A percentile compares a stretch with the other conserved stretches of the same genome.
These are phyloP conservation scores for Dioctria linearis DNA, from an alignment of 2,888 invertebrate genomes.

Conservation along the genomic window DNA sequence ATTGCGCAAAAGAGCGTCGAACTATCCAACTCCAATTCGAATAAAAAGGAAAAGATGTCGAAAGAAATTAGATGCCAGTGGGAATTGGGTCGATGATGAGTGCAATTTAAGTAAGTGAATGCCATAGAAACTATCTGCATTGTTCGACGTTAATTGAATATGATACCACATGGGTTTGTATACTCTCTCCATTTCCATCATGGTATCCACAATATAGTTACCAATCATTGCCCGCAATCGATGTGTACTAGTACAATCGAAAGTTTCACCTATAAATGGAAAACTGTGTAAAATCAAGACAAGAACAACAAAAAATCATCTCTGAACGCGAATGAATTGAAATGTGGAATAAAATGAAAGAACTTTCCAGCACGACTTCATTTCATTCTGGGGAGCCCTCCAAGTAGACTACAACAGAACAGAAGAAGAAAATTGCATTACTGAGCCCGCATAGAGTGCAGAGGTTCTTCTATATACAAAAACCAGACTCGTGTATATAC, in stretches of 20 bases:
- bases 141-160: constrained; percentile 5
- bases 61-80: constrained; percentile 9
- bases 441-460: neutral
- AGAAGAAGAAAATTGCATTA: neutral
- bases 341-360: neutral
- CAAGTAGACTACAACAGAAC: neutral
- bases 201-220: no score
- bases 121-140: neutral
- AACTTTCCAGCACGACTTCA: neutral
- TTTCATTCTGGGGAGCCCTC: neutral
- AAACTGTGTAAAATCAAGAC: constrained; percentile 9
- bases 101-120: neutral
- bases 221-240: neutral
- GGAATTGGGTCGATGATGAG: constrained; percentile 10
- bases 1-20: neutral
- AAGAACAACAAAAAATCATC: neutral
- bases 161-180: constrained; percentile 3
- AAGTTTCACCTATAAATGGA: constrained; percentile 25
- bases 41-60: neutral
- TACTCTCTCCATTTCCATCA: neutral
- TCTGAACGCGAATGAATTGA: neutral
- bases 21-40: neutral
- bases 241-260: constrained; percentile 1
- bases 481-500: neutral
- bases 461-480: no score